Conservation (phyloP, 2,888 invertebrate species). For the Sminthurides aquaticus region DNA sequence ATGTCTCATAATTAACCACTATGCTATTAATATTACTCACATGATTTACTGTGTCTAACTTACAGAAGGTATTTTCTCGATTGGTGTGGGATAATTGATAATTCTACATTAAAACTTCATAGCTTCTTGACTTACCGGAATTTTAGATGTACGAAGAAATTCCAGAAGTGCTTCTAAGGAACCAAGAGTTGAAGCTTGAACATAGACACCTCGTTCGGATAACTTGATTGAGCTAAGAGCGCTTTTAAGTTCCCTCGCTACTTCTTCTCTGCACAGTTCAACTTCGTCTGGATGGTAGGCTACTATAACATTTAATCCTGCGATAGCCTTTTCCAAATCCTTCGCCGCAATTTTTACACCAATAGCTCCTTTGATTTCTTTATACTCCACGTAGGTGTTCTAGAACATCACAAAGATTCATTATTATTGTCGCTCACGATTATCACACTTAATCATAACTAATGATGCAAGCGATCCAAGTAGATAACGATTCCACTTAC, state of each 20-base stretch:
- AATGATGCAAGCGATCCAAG: not conserved
- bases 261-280: slow-evolving; percentile 77
- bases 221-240: slow-evolving; percentile 88
- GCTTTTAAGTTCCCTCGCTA: slow-evolving; percentile 74
- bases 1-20: too few species aligned
- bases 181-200: slow-evolving; percentile 99
- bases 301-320: slow-evolving; percentile 84
- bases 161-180: slow-evolving; percentile 94
- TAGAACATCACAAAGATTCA: slow-evolving; percentile 45
- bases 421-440: too few species aligned
- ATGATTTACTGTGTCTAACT: too few species aligned
- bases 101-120: too few species aligned
- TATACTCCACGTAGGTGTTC: slow-evolving; percentile 89
- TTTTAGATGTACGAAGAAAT: slow-evolving; percentile 82
- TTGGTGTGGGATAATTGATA: too few species aligned
- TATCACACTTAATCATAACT: not conserved
- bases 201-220: slow-evolving; percentile 88
- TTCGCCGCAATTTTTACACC: slow-evolving; percentile 98
- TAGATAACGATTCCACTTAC: slow-evolving; percentile 48
- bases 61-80: too few species aligned
- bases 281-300: slow-evolving; percentile 91
- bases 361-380: slow-evolving; percentile 90
- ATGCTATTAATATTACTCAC: too few species aligned
- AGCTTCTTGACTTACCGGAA: slow-evolving; percentile 92
- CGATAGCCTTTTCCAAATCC: slow-evolving; percentile 94